phyloP scores from a whole-genome alignment of 2,888 invertebrate genomes.

The Heliconius ethilla region DNA sequence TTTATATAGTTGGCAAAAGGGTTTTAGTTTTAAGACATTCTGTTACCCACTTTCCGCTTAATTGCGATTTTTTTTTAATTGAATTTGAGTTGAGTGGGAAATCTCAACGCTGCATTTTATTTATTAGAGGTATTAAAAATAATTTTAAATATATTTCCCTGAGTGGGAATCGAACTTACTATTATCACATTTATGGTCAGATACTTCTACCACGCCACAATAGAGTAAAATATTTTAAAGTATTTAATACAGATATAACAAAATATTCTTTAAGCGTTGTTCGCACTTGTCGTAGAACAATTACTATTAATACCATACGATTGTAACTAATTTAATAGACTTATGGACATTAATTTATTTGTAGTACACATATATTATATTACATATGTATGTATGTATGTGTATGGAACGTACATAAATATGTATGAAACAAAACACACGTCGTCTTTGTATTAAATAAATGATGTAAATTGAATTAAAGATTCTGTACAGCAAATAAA shows the following conservation, averaged over 20 bases:
- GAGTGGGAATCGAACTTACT: not conserved
- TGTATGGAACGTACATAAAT: conserved; percentile 12
- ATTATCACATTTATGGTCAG: not conserved
- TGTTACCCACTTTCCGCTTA: too few relatives aligned
- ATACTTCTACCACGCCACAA: not conserved
- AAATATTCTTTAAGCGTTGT: not conserved
- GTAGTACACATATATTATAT: not conserved
- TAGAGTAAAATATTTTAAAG: not conserved
- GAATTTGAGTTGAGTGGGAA: too few relatives aligned
- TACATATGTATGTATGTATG: not conserved
- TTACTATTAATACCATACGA: not conserved
- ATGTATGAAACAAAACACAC: conserved; percentile 9
- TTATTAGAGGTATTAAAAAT: not conserved
- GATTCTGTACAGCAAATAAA: conserved; percentile 6
- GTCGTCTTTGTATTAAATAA: not conserved
- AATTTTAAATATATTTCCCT: not conserved
- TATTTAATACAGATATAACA: not conserved
- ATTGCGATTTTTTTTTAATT: too few relatives aligned
- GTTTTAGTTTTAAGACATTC: too few relatives aligned
- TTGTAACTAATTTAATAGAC: not conserved
- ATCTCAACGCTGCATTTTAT: too few relatives aligned
- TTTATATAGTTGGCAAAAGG: too few relatives aligned
- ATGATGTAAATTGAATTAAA: conserved; percentile 17
- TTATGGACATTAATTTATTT: not conserved
- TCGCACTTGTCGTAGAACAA: not conserved